These are phyloP conservation scores for Lepidochitona cinerea DNA, from an alignment of 2,888 invertebrate genomes.

Conservation along the genomic window DNA sequence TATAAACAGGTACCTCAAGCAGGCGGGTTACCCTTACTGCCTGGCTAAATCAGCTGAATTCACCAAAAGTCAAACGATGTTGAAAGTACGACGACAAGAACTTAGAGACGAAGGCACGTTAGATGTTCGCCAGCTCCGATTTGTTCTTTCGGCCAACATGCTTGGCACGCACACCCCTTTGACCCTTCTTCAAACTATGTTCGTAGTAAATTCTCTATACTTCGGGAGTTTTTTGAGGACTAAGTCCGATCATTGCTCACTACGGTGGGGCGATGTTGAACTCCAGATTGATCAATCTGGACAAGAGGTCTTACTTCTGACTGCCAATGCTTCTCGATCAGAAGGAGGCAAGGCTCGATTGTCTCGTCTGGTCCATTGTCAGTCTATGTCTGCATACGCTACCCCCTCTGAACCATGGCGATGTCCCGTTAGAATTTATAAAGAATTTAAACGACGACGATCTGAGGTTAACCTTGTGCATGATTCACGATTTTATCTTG, in stretches of 20 bases:
- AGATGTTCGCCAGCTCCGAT: neutral
- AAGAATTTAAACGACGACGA: neutral
- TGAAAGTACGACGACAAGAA: neutral
- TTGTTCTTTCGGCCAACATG: neutral
- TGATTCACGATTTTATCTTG: neutral
- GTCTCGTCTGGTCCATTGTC: neutral
- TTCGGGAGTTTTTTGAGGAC: neutral
- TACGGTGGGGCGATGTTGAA: neutral
- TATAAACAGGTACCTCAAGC: neutral
- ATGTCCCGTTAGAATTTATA: neutral
- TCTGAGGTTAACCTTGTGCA: neutral
- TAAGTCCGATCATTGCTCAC: neutral
- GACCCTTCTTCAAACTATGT: neutral
- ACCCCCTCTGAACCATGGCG: no score
- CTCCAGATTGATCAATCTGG: neutral
- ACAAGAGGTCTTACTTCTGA: neutral
- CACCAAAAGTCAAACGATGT: neutral
- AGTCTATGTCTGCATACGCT: neutral
- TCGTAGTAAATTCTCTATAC: neutral
- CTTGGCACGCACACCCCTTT: neutral
- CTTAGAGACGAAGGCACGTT: neutral
- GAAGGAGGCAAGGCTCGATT: neutral
- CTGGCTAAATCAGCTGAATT: neutral
- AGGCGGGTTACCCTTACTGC: neutral
- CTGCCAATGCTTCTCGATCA: neutral